Base-by-base conservation (phyloP, 2,888 invertebrate species). In the Galerucella calmariensis region DNA sequence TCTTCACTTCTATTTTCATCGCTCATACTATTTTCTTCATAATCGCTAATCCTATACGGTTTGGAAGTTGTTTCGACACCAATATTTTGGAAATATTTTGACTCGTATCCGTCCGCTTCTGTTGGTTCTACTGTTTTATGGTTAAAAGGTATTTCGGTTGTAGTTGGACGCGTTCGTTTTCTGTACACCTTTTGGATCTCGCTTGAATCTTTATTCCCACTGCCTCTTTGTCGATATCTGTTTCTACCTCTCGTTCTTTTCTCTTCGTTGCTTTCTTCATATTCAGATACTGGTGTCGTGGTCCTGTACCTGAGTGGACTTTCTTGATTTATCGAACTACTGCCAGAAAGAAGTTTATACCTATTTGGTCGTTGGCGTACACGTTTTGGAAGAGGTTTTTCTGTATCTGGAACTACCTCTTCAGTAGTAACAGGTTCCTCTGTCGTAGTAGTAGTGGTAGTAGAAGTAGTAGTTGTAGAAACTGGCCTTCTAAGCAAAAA, bases 401-500 rank as follows among this genome's bases (percentile, higher is more conserved):
- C 63, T 63, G 51, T 69, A 8, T 62, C 53, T 5, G 51, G 35
- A 10, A 16, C 11, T 24, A 46, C 10, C 20, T 51, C 51, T 48
- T 67, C 72, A 5, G 69, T 69, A n/a, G n/a, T 24, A 20, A n/a
- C 62, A 16, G 63, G 51, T 72, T 75, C 75, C 58, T 71, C 68
- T 41, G 63, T 65, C 5, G 63, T 67, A 20, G 82, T 81, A 11
- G 78, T 79, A 53, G 81, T 75, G 67, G 75, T 75, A 14, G 72
- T 69, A 5, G 82, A 79, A 16, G 82, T 79, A n/a, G 79, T 78
- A 35, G 79, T 77, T 20, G 77, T 72, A 16, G 56, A 56, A 1
- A 16, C 56, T n/a, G 81, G 77, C 48, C 73, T 78, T 72, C 80
- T 76, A 58, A 56, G 58, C 20, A 68, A 51, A 51, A 20, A 16